phyloP scores from a whole-genome alignment of 2,888 invertebrate genomes.

The Geophilus truncorum region DNA sequence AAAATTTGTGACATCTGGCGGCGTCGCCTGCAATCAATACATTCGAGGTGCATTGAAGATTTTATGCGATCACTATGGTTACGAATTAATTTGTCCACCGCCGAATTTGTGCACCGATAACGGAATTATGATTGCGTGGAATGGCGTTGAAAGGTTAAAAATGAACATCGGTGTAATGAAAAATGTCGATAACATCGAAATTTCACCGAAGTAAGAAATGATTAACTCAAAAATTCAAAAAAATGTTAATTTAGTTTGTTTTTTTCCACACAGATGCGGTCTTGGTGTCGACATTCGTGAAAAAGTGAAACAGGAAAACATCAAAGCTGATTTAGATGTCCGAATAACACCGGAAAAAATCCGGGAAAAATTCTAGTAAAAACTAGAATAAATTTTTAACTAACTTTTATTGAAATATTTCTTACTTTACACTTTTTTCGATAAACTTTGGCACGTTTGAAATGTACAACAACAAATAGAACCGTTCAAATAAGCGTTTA shows the following conservation, averaged over 20 bases:
- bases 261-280: background rate
- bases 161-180: constrained; percentile 44
- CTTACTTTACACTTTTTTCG: background rate
- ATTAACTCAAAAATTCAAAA: background rate
- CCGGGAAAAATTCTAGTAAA: too few species aligned
- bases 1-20: constrained; percentile 78
- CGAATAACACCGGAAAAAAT: background rate
- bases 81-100: constrained; percentile 66
- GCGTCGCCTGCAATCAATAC: constrained; percentile 88
- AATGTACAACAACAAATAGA: background rate
- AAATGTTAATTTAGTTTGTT: background rate
- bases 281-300: background rate
- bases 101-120: constrained; percentile 90
- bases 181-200: background rate
- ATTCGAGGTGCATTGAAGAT: constrained; percentile 65
- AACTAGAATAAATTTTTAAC: too few species aligned
- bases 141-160: constrained; percentile 75
- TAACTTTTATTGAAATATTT: too few species aligned
- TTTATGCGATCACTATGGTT: constrained; percentile 60
- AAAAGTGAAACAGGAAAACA: background rate
- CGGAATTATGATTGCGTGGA: constrained; percentile 99
- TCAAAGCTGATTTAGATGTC: background rate
- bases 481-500: too few species aligned
- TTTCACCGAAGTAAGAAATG: background rate
- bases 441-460: background rate